Conservation (phyloP, 2,888 invertebrate genomes). For the Agelastica alni region DNA sequence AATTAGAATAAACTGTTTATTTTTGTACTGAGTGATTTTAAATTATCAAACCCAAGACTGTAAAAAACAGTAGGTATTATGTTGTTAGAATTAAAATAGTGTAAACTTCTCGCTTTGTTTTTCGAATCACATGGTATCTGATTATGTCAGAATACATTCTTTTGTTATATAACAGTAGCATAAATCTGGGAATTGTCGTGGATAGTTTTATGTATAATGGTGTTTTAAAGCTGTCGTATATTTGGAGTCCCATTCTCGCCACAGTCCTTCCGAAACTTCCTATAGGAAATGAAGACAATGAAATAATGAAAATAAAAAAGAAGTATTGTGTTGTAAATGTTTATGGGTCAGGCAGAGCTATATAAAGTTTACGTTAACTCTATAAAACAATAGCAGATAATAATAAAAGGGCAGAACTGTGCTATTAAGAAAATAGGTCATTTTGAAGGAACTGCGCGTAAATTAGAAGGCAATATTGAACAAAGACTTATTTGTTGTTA, state of each 20-base stretch:
- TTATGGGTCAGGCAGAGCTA: slow-evolving; percentile 1
- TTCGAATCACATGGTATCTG: too few relatives aligned
- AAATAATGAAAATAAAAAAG: slow-evolving; percentile 3
- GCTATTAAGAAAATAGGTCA: background rate
- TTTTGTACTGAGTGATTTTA: too few relatives aligned
- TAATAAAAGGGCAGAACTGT: background rate
- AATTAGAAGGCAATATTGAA: too few relatives aligned
- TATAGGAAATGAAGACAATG: slow-evolving; percentile 1
- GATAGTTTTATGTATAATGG: background rate
- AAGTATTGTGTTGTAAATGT: slow-evolving; percentile 6
- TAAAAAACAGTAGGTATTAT: too few relatives aligned
- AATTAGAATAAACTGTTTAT: too few relatives aligned
- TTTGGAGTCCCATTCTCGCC: background rate
- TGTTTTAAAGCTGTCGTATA: background rate
- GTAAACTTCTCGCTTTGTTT: too few relatives aligned
- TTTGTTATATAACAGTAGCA: too few relatives aligned
- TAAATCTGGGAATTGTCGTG: too few relatives aligned
- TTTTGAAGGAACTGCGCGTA: background rate
- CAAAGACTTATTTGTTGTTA: too few relatives aligned
- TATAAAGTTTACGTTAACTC: slow-evolving; percentile 1
- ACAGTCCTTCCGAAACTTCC: background rate
- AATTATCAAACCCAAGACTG: too few relatives aligned
- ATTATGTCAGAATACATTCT: too few relatives aligned
- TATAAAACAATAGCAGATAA: slow-evolving; percentile 4
- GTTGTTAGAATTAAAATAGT: too few relatives aligned